Base-by-base conservation (phyloP, 1,140 invertebrate genomes). In the Zaprionus ghesquierei region DNA sequence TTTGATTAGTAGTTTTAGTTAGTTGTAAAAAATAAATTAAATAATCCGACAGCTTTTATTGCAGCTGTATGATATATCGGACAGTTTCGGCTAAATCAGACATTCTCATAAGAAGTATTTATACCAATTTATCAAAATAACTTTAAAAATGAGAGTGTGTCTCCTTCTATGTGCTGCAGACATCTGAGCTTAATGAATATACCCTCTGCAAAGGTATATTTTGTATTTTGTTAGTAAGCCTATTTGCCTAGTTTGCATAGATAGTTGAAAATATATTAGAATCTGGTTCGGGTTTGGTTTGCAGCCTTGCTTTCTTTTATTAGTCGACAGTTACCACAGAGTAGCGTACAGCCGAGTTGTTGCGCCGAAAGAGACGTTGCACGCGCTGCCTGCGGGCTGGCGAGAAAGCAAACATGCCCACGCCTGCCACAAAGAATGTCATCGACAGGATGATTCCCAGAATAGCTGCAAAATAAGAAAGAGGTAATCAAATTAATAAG, bases 371-470 rank as follows among this genome's bases (percentile, higher is more conserved):
- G 38, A 91, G 55, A n/a, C 85, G 73, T 49, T 77, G 77, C 29
- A 91, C 62, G 10, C 73, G 77, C n/a, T 87, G 79, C 31, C 90
- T 77, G n/a, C 90, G 90, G 13, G 78, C 66, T 18, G 90, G 90
- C 18, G 90, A 91, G 58, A 91, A 82, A 59, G 86, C 90, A 49
- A 91, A 90, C 33, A 91, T 51, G 44, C 86, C 90, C 53, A 91
- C 23, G 56, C 90, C 90, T 20, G 82, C 81, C 53, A 90, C 90
- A 51, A 80, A 77, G 72, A 79, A 81, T 29, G 86, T 91, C 69
- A 91, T 69, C 29, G 90, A 90, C 49, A 91, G 61, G 58, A 91
- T 85, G 27, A 79, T 63, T 9, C 71, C 86, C 66, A 91, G 70
- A 51, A 91, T 91, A 51, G 68, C 90, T 91, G 76, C 13, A 66